These are phyloP conservation scores for Lordiphosa fenestrarum DNA, from an alignment of 2,888 invertebrate genomes.

Conservation along the genomic window DNA sequence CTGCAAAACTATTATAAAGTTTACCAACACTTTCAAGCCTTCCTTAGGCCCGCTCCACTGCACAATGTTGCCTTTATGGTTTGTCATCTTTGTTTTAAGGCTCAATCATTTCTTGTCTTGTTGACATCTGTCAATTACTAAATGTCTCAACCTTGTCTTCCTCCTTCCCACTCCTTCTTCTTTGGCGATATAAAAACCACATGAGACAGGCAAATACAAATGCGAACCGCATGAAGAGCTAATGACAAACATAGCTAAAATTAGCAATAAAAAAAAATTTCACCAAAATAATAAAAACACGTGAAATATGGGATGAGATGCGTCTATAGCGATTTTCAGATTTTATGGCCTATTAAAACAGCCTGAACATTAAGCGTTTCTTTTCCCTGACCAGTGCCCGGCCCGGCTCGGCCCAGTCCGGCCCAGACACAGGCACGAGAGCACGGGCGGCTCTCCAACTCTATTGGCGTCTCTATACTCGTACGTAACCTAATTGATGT, in stretches of 20 bases:
- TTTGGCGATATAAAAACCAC: conserved; percentile 56
- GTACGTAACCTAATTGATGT: conserved; percentile 68
- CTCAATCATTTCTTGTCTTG: conserved; percentile 14
- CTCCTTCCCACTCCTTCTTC: too few relatives aligned
- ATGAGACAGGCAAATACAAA: conserved; percentile 35
- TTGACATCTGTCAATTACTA: conserved; percentile 68
- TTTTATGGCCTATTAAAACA: conserved; percentile 71
- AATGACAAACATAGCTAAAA: conserved; percentile 50
- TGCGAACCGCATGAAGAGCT: conserved; percentile 29
- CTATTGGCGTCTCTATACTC: conserved; percentile 24
- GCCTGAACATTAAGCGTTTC: conserved; percentile 66
- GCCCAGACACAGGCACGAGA: not conserved
- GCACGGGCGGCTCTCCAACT: conserved; percentile 3
- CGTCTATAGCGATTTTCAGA: conserved; percentile 70
- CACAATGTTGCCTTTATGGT: too few relatives aligned
- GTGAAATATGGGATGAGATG: conserved; percentile 61
- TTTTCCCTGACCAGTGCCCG: conserved; percentile 17
- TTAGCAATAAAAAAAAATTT: conserved; percentile 44
- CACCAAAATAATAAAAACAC: conserved; percentile 72
- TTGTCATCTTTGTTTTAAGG: too few relatives aligned
- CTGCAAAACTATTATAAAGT: too few relatives aligned
- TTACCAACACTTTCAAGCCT: too few relatives aligned
- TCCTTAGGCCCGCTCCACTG: too few relatives aligned
- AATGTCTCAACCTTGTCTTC: conserved; percentile 48
- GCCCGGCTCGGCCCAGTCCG: not conserved